Base-by-base conservation (phyloP, 2,888 invertebrate species). In the Bombylius major region DNA sequence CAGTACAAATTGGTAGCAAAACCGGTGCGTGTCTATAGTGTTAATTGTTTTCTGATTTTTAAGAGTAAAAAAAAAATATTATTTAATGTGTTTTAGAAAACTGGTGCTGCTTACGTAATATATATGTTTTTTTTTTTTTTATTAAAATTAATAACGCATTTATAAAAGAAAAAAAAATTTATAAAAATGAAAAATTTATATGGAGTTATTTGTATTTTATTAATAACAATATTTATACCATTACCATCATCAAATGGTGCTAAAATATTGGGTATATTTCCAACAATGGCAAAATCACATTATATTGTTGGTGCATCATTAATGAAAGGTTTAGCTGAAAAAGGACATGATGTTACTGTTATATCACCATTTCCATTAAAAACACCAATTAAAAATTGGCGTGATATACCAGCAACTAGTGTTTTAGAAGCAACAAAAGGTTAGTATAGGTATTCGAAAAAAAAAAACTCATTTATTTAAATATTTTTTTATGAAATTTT, bases 301-400 rank as follows among this genome's bases (percentile, higher is more conserved):
- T 60, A 47, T 49, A 69, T 70, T 56, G 65, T 72, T 12, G 70
- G 70, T 1, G 67, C 69, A 7, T 60, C 70, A 0, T 53, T 73
- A 53, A 65, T 72, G 56, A 67, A 67, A 34, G 69, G 65, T 1
- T 61, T 76, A 34, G 66, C 66, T 3, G 60, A 61, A 11, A 63
- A 67, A 4, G 75, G 75, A 0, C 75, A 75, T 60, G 64, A 73
- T 9, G 67, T 75, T 3, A 71, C 70, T 0, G 59, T 72, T 0
- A 63, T 71, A 34, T 66, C 68, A 5, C 64, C 69, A 9, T 69
- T 66, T 63, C 68, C 70, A 4, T 65, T 65, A 46, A 64, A 65
- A 49, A 62, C 65, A 2, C 64, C 66, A 0, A 33, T 68, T 0
- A 60, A 62, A 32, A 69, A 70, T 54, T 66, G 67, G 52, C 59